Conservation (phyloP, 2,888 invertebrate species). For the Synanthedon vespiformis region DNA sequence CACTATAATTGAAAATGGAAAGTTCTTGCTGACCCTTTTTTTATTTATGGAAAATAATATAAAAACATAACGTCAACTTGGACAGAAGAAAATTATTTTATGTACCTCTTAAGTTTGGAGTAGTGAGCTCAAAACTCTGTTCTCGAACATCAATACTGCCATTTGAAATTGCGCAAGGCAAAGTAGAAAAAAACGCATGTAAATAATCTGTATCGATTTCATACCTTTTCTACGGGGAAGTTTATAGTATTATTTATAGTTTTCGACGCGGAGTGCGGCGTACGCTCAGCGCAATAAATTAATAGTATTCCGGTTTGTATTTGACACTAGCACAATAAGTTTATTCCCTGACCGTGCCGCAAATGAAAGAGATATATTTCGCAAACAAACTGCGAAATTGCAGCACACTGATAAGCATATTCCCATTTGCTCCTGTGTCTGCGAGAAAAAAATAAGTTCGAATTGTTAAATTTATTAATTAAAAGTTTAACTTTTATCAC, state of each 20-base stretch:
- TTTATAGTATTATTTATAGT: constrained; percentile 26
- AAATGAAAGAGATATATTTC: background rate
- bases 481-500: no score
- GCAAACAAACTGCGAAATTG: background rate
- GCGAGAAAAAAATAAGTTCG: background rate
- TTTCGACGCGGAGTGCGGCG: constrained; percentile 21
- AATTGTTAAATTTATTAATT: background rate
- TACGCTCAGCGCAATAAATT: constrained; percentile 15
- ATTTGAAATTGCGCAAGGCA: no score
- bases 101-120: no score
- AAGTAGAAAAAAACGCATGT: no score
- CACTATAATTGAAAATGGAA: no score
- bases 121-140: no score
- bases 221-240: constrained; percentile 12
- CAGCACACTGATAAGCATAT: background rate
- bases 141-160: no score
- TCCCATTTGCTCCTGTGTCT: background rate
- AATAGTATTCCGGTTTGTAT: constrained; percentile 24
- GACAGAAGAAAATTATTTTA: no score
- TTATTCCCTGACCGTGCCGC: constrained; percentile 2
- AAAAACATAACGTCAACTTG: no score
- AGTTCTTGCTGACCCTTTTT: no score
- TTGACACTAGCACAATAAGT: constrained; percentile 31
- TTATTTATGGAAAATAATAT: no score
- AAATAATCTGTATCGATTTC: background rate